phyloP scores from a whole-genome alignment of 1,140 invertebrate species.

The Steinernema feltiae region DNA sequence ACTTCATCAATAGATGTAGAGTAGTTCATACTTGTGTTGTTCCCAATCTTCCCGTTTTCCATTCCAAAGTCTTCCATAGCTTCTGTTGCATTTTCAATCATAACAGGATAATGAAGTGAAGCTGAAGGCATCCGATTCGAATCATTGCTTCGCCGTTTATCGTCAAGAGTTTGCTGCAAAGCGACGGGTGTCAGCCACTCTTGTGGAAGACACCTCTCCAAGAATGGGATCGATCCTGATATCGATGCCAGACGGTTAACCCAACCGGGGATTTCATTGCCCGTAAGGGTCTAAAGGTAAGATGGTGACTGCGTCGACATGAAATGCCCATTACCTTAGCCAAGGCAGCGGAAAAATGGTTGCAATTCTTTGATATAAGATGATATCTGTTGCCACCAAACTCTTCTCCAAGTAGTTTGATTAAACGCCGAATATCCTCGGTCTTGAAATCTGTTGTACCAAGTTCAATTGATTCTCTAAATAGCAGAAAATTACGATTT shows the following conservation, averaged over 20 bases:
- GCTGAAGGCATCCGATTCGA: conserved; percentile 68
- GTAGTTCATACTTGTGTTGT: neutral
- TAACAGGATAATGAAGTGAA: conserved; percentile 70
- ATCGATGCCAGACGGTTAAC: conserved; percentile 94
- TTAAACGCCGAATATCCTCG: conserved; percentile 81
- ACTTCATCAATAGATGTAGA: neutral
- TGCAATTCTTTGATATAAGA: conserved; percentile 97
- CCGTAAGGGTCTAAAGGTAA: conserved; percentile 75
- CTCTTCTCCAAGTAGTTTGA: conserved; percentile 86
- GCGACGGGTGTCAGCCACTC: conserved; percentile 93
- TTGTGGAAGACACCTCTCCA: conserved; percentile 74
- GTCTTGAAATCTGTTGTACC: conserved; percentile 96
- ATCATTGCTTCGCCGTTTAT: conserved; percentile 35
- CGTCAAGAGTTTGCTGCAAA: conserved; percentile 71
- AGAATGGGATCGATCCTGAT: conserved; percentile 93
- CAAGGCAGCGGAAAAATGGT: conserved; percentile 88
- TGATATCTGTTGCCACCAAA: conserved; percentile 95
- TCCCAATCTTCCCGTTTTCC: neutral
- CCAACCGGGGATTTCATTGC: conserved; percentile 90
- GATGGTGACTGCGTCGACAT: conserved; percentile 9
- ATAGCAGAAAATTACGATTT: conserved; percentile 50
- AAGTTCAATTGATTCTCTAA: conserved; percentile 84
- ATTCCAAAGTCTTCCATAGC: conserved; percentile 58
- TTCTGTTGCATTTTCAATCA: conserved; percentile 68
- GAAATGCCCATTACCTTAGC: conserved; percentile 71